Percentiles rank a stretch among this genome's conserved stretches.
These are phyloP conservation scores for Diaphora mendica DNA, from an alignment of 2,888 invertebrate genomes.

Conservation along the genomic window DNA sequence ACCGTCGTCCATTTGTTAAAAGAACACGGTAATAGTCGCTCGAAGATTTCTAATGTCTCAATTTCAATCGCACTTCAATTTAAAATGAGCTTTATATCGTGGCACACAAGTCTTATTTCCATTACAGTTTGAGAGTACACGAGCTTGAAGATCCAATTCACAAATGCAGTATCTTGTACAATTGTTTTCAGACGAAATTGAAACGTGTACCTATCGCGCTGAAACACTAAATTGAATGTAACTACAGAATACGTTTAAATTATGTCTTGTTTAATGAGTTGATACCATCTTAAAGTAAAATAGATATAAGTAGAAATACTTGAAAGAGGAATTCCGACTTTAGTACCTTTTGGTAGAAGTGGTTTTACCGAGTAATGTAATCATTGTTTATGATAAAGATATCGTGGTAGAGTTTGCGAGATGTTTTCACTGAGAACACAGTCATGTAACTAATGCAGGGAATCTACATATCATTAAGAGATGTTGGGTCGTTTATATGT, in stretches of 20 bases:
- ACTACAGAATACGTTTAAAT: constrained; percentile 72
- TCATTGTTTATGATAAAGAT: constrained; percentile 39
- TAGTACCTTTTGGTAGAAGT: constrained; percentile 17
- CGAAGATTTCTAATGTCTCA: constrained; percentile 85
- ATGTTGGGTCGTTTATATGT: constrained; percentile 83
- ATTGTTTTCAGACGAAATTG: constrained; percentile 50
- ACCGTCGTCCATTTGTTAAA: constrained; percentile 83
- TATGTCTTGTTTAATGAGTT: constrained; percentile 86
- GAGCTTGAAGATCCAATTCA: constrained; percentile 53
- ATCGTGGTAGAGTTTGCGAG: constrained; percentile 67
- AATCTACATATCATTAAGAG: constrained; percentile 87
- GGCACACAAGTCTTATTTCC: constrained; percentile 52
- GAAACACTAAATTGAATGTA: constrained; percentile 62
- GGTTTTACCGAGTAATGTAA: constrained; percentile 49
- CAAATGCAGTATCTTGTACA: constrained; percentile 61
- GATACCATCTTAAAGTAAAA: constrained; percentile 56
- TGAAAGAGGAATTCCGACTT: constrained; percentile 38
- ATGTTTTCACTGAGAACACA: constrained; percentile 85
- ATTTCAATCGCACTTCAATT: constrained; percentile 64
- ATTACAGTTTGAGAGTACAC: constrained; percentile 61
- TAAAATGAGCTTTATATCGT: constrained; percentile 7
- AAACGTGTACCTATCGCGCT: constrained; percentile 53
- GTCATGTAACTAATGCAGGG: constrained; percentile 85
- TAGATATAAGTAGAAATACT: constrained; percentile 42
- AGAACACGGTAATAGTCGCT: constrained; percentile 84